Evolutionary conservation across 2,113 vertebrate species (phyloP).

Genomic region (Oceanodroma tethys): DNA sequence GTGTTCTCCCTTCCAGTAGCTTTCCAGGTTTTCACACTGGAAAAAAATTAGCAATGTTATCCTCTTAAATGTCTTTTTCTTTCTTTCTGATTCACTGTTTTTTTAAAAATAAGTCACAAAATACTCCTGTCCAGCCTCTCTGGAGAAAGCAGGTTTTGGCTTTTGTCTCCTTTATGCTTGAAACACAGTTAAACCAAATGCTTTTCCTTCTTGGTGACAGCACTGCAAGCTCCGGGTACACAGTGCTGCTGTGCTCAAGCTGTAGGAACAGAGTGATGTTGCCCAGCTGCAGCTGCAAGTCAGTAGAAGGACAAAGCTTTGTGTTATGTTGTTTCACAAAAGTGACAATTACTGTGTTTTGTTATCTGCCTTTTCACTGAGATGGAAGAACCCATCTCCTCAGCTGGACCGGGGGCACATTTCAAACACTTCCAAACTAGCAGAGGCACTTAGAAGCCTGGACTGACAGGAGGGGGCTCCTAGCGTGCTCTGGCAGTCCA

Average conservation of each 20-base stretch:
- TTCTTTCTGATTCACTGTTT: neutral
- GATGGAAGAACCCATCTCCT: neutral
- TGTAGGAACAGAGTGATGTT: conserved; percentile 17
- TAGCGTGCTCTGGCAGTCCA: neutral
- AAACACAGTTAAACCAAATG: conserved; percentile 5
- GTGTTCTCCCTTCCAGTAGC: neutral
- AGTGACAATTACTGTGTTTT: conserved; percentile 48
- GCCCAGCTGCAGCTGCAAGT: conserved; percentile 63
- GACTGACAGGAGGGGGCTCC: neutral
- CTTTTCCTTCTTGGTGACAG: conserved; percentile 33
- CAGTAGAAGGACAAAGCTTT: conserved; percentile 59
- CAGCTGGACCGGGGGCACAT: neutral
- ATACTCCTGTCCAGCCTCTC: conserved; percentile 13
- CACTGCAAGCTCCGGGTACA: conserved; percentile 15
- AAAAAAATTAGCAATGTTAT: neutral
- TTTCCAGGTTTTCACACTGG: neutral
- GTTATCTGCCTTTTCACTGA: conserved; percentile 20
- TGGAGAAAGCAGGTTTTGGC: neutral
- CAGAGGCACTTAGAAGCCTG: neutral
- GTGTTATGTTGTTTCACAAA: conserved; percentile 46
- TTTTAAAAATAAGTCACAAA: conserved; percentile 2
- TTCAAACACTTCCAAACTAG: neutral
- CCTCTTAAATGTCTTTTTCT: neutral
- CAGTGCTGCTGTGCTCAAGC: conserved; percentile 46
- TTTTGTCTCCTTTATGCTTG: conserved; percentile 43